Evolutionary conservation across 1,140 invertebrate species (phyloP).

Genomic region (Scylla paramamosain): DNA sequence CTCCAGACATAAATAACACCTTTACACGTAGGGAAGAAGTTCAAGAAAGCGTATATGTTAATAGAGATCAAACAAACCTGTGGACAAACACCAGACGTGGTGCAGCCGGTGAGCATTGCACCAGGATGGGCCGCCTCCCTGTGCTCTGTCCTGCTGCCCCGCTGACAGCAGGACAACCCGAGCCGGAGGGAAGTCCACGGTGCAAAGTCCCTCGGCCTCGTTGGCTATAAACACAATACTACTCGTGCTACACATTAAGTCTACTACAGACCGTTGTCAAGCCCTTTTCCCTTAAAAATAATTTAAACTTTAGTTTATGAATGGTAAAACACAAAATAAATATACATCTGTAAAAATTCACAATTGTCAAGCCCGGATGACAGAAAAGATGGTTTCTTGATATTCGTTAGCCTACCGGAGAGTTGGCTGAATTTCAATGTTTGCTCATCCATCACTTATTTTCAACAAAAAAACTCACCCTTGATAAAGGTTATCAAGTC

Average conservation of each 20-base stretch:
- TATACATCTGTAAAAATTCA: conserved; percentile 72
- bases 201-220: conserved; percentile 60
- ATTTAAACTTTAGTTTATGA: conserved; percentile 65
- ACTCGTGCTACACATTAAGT: conserved; percentile 74
- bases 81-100: conserved; percentile 73
- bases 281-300: conserved; percentile 71
- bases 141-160: conserved; percentile 25
- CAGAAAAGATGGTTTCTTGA: conserved; percentile 58
- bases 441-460: conserved; percentile 48
- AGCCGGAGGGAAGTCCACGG: not conserved
- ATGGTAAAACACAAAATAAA: conserved; percentile 75
- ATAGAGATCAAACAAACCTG: conserved; percentile 76
- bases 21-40: conserved; percentile 75
- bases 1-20: conserved; percentile 75
- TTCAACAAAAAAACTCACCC: conserved; percentile 66
- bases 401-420: conserved; percentile 44
- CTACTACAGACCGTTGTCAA: conserved; percentile 74
- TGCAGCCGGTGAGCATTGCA: conserved; percentile 58
- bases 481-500: conserved; percentile 73
- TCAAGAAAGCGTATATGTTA: conserved; percentile 76
- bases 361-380: conserved; percentile 48
- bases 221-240: conserved; percentile 74
- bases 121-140: not conserved
- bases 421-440: conserved; percentile 59
- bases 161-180: not conserved